Conservation (phyloP, 2,797 vertebrate genomes). For the Gadopsis marmoratus region DNA sequence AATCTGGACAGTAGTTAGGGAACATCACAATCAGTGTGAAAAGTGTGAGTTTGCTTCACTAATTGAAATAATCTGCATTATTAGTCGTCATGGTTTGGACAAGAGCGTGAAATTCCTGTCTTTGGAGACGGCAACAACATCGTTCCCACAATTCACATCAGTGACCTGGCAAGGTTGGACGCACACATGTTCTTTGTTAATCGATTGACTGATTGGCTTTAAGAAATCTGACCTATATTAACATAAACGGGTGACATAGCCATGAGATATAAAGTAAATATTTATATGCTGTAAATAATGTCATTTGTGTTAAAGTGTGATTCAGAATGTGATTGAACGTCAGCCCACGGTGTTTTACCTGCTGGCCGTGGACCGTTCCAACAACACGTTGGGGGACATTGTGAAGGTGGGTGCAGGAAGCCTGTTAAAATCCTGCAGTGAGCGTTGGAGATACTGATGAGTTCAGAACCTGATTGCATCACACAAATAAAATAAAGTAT, state of each 20-base stretch:
- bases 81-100: constrained; percentile 90
- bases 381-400: constrained; percentile 86
- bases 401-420: constrained; percentile 83
- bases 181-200: not conserved
- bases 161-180: constrained; percentile 90
- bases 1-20: not conserved
- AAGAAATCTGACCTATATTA: not conserved
- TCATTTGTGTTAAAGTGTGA: constrained; percentile 78
- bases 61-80: constrained; percentile 26
- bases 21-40: not conserved
- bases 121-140: constrained; percentile 91
- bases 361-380: constrained; percentile 90
- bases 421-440: no score
- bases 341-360: constrained; percentile 87
- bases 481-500: not conserved
- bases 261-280: not conserved
- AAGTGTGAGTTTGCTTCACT: not conserved
- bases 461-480: not conserved
- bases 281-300: not conserved
- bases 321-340: constrained; percentile 90
- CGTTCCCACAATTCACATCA: constrained; percentile 91
- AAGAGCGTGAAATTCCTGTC: constrained; percentile 82
- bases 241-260: not conserved
- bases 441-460: not conserved
- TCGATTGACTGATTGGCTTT: no score